These are phyloP conservation scores for Mastomys coucha DNA, from an alignment of 2,113 vertebrate species.

Conservation along the genomic window DNA sequence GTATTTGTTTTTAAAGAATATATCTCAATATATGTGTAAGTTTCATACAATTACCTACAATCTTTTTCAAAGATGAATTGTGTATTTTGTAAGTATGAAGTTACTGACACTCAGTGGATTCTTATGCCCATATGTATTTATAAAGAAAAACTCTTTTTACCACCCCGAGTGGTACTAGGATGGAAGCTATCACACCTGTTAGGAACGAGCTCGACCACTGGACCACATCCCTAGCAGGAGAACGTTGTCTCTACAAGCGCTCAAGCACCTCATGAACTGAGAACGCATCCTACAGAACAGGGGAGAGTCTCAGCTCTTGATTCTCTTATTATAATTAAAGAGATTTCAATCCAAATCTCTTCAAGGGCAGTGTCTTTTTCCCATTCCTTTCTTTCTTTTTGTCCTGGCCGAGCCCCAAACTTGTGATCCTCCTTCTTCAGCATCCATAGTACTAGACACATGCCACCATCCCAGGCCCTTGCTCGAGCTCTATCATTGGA, in stretches of 20 bases:
- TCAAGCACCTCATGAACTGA: background rate
- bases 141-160: constrained; percentile 18
- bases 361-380: background rate
- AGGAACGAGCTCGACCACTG: too few species aligned
- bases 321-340: background rate
- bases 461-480: background rate
- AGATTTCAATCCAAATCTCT: background rate
- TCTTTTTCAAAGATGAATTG: constrained; percentile 14
- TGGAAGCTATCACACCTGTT: background rate
- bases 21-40: background rate
- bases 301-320: background rate
- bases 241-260: background rate
- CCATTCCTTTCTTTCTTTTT: background rate
- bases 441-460: background rate
- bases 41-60: constrained; percentile 20
- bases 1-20: background rate
- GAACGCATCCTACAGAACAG: constrained; percentile 12
- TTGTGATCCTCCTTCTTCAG: background rate
- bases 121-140: background rate
- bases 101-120: background rate
- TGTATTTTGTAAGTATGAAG: constrained; percentile 26
- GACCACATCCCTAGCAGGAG: background rate
- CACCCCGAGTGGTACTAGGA: background rate
- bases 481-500: background rate
- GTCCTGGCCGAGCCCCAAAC: background rate